phyloP scores from a whole-genome alignment of 2,113 vertebrate species.

The Pomatostomus ruficeps region DNA sequence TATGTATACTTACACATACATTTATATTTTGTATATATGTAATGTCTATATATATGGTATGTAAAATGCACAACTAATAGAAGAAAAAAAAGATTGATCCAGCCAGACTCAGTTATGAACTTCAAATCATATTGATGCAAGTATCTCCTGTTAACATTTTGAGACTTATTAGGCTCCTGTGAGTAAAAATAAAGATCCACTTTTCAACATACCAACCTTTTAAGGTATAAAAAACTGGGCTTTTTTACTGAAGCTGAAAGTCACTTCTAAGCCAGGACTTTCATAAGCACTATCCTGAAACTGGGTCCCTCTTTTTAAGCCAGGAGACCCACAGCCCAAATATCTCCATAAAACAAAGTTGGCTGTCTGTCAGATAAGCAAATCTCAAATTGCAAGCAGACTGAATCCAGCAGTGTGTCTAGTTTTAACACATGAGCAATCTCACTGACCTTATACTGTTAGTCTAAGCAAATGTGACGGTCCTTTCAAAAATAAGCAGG shows the following conservation, averaged over 20 bases:
- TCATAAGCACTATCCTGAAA: not conserved
- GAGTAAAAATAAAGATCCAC: not conserved
- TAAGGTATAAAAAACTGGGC: fast-evolving
- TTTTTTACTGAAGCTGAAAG: not conserved
- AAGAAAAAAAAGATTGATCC: not conserved
- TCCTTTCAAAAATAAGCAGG: not conserved
- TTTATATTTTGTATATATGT: not conserved
- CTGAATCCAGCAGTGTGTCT: not conserved
- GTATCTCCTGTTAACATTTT: not conserved
- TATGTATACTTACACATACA: not conserved
- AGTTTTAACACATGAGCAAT: not conserved
- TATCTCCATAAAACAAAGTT: not conserved
- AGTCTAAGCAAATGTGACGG: not conserved
- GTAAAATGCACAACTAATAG: not conserved
- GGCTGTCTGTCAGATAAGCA: not conserved
- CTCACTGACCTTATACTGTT: not conserved
- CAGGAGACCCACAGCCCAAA: not conserved
- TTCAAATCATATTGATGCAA: not conserved
- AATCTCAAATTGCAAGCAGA: not conserved
- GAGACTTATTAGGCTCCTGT: not conserved
- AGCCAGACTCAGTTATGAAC: not conserved
- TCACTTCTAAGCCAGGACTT: not conserved
- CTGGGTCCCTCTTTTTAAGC: not conserved
- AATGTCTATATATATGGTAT: not conserved
- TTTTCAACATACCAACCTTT: not conserved